A percentile compares a stretch with the other conserved stretches of the same genome.
Conservation (phyloP, 37 sponge, comb jelly and placozoan species). For the Aphrocallistes beatrix region DNA sequence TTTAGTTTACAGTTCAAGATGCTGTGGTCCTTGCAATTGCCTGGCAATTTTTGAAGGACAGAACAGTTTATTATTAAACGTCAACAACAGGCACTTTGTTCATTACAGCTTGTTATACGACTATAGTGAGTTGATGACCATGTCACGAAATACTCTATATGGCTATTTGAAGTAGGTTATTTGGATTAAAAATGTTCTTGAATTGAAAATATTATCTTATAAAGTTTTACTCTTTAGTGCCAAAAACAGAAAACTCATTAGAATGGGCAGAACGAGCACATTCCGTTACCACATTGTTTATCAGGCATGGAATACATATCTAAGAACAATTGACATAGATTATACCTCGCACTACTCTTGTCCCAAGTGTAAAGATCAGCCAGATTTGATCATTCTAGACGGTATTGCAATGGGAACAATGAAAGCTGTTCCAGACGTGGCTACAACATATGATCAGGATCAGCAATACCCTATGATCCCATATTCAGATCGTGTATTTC, state of each 20-base stretch:
- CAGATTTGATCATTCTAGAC: not conserved
- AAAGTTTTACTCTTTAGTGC: not conserved
- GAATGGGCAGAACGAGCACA: slow-evolving; percentile 15
- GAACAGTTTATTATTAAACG: not conserved
- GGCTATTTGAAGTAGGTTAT: too few relatives aligned
- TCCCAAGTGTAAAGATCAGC: slow-evolving; percentile 16
- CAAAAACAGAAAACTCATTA: not conserved
- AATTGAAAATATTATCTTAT: too few relatives aligned
- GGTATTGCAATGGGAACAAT: slow-evolving; percentile 10
- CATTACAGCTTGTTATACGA: too few relatives aligned
- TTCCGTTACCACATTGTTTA: slow-evolving; percentile 4
- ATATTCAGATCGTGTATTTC: not conserved
- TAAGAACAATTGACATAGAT: not conserved
- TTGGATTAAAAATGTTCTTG: too few relatives aligned
- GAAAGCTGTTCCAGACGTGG: slow-evolving; percentile 9
- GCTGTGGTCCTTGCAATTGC: too few relatives aligned
- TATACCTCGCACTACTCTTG: not conserved
- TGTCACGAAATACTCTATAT: too few relatives aligned
- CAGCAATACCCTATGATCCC: slow-evolving; percentile 13
- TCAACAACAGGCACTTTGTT: too few relatives aligned
- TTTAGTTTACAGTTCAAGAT: too few relatives aligned
- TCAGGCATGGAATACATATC: not conserved
- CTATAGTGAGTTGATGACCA: too few relatives aligned
- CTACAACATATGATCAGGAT: not conserved
- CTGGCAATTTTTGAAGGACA: not conserved